Evolutionary conservation across 2,113 vertebrate genomes (phyloP).

Genomic region (Martes martes): DNA sequence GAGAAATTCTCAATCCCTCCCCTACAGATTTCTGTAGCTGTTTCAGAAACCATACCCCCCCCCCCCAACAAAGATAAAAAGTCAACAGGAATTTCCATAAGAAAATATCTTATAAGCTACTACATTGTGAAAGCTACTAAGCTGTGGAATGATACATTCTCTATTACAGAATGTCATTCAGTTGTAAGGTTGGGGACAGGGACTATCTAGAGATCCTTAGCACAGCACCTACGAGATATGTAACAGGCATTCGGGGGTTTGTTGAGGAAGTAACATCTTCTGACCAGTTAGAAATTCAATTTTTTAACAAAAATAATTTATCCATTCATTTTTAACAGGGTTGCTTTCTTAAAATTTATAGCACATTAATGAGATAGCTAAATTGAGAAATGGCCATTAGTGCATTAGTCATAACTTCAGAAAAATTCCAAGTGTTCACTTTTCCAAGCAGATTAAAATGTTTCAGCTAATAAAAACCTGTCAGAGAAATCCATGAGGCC

Average conservation of each 20-base stretch:
- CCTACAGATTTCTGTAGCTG: neutral
- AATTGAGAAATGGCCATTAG: constrained; percentile 54
- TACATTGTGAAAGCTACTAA: neutral
- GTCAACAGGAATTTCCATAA: neutral
- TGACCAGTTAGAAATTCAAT: constrained; percentile 14
- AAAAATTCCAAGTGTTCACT: constrained; percentile 49
- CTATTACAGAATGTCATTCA: constrained; percentile 1
- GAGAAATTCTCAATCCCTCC: neutral
- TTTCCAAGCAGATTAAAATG: constrained; percentile 57
- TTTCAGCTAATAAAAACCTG: constrained; percentile 54
- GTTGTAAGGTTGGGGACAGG: neutral
- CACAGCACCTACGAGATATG: neutral
- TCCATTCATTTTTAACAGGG: constrained; percentile 18
- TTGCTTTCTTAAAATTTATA: constrained; percentile 45
- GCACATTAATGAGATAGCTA: constrained; percentile 31
- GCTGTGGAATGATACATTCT: neutral
- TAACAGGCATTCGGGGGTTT: neutral
- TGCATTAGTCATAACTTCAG: constrained; percentile 27
- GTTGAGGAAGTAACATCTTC: neutral
- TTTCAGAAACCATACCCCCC: neutral
- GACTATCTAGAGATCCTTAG: neutral
- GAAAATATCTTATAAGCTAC: neutral
- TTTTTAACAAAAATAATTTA: constrained; percentile 36
- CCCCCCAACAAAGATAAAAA: neutral
- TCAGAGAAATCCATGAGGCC: constrained; percentile 5